Evolutionary conservation across 2,888 invertebrate genomes (phyloP).

Genomic region (Hemistola chrysoprasaria): DNA sequence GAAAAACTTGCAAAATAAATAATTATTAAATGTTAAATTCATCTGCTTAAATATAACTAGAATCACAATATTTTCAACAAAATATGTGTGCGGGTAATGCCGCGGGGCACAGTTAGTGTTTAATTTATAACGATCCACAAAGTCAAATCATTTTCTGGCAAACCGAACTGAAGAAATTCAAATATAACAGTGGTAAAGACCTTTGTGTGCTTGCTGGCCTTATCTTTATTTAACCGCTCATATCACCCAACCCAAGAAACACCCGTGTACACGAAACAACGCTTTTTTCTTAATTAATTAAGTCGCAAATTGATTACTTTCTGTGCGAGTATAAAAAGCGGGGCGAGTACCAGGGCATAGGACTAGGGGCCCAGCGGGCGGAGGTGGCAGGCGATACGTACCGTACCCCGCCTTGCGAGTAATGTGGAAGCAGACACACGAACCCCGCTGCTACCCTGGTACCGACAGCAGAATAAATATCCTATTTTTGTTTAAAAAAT

Average conservation of each 20-base stretch:
- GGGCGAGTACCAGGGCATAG: slow-evolving; percentile 48
- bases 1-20: too few relatives aligned
- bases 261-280: slow-evolving; percentile 26
- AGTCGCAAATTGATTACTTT: slow-evolving; percentile 82
- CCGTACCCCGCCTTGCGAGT: slow-evolving; percentile 73
- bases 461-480: slow-evolving; percentile 47
- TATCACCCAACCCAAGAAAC: slow-evolving; percentile 25
- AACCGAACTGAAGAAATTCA: too few relatives aligned
- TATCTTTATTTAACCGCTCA: background rate
- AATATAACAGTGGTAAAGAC: too few relatives aligned
- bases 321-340: slow-evolving; percentile 76
- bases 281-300: slow-evolving; percentile 79
- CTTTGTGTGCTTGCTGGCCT: too few relatives aligned
- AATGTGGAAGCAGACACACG: slow-evolving; percentile 82
- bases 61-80: too few relatives aligned
- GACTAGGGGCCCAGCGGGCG: slow-evolving; percentile 67
- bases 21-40: too few relatives aligned
- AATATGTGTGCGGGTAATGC: too few relatives aligned
- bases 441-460: slow-evolving; percentile 75
- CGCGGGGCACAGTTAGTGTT: too few relatives aligned
- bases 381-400: slow-evolving; percentile 58
- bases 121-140: too few relatives aligned
- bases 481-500: background rate
- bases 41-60: too few relatives aligned
- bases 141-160: too few relatives aligned